These are phyloP conservation scores for Australoheros facetus DNA, from an alignment of 2,797 vertebrate species.

Conservation along the genomic window DNA sequence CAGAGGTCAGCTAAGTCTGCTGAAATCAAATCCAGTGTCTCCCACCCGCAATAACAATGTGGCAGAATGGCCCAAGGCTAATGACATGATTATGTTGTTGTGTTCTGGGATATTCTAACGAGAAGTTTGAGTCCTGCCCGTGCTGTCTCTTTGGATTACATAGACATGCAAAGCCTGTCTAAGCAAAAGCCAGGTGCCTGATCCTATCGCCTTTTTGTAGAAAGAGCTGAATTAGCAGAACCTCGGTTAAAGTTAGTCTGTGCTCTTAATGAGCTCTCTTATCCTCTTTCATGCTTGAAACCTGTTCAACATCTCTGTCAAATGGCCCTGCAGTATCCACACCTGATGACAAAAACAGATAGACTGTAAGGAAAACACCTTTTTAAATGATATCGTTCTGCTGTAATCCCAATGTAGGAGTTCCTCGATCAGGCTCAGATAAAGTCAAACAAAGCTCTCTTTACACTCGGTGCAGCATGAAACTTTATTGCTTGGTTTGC, in stretches of 20 bases:
- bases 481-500: not conserved
- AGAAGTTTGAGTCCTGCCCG: conserved; percentile 53
- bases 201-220: conserved; percentile 62
- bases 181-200: conserved; percentile 69
- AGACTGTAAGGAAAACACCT: conserved; percentile 9
- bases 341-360: conserved; percentile 71
- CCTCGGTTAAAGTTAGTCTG: conserved; percentile 37
- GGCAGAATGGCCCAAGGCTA: conserved; percentile 59
- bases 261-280: conserved; percentile 44
- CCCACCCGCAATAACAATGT: conserved; percentile 69
- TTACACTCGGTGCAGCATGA: conserved; percentile 7
- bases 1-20: conserved; percentile 71
- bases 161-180: conserved; percentile 58
- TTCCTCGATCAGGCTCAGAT: not conserved
- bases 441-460: conserved; percentile 19
- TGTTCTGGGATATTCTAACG: conserved; percentile 64
- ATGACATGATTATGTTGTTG: conserved; percentile 69
- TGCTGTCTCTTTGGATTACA: conserved; percentile 61
- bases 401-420: conserved; percentile 5
- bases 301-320: conserved; percentile 64
- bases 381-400: conserved; percentile 30
- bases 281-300: conserved; percentile 65
- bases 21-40: conserved; percentile 71
- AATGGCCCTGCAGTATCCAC: conserved; percentile 37
- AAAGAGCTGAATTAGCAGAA: conserved; percentile 67